Base-by-base conservation (phyloP, 2,888 invertebrate genomes). In the Mesoligia furuncula region DNA sequence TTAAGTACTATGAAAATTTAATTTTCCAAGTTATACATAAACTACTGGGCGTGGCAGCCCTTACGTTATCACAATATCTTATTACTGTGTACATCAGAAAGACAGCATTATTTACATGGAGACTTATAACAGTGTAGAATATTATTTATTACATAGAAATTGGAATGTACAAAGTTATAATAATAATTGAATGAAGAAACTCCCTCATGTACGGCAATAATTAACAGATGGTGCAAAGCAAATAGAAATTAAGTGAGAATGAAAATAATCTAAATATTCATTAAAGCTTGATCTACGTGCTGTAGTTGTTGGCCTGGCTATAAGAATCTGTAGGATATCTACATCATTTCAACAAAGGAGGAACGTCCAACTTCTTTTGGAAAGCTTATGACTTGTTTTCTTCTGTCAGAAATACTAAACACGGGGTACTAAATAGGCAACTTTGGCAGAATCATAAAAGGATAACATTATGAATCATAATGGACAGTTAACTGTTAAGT, bases 51-150 rank as follows among this genome's bases (percentile, higher is more conserved):
- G 24, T 42, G n/a, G 13, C 27, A 57, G 67, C 81, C 80, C 62
- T 64, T 70, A 77, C 31, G 65, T 82, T 87, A 87, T 87, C 87
- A 87, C 88, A 87, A 78, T 87, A 86, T 75, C 73, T 86, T 83
- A 83, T 79, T 75, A 76, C 74, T 66, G 79, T 75, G 69, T 78
- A 85, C 75, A 79, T 59, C 78, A 87, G 39, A 81, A 73, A 73
- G 61, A 74, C 59, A 66, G 73, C 69, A 80, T 15, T 85, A 87
- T 85, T 79, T 88, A 88, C 87, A 88, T 31, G 57, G 70, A 79
- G 67, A 83, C 54, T 77, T 80, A 48, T 48, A 87, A 79, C 45
- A 75, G 79, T 76, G 78, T 73, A 51, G 68, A 74, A 77, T 75
- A 73, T 71, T 72, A 73, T 71, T 73, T 54, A 68, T 73, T 83